These are phyloP conservation scores for Epistrophe eligans DNA, from an alignment of 2,888 invertebrate species.

Conservation along the genomic window DNA sequence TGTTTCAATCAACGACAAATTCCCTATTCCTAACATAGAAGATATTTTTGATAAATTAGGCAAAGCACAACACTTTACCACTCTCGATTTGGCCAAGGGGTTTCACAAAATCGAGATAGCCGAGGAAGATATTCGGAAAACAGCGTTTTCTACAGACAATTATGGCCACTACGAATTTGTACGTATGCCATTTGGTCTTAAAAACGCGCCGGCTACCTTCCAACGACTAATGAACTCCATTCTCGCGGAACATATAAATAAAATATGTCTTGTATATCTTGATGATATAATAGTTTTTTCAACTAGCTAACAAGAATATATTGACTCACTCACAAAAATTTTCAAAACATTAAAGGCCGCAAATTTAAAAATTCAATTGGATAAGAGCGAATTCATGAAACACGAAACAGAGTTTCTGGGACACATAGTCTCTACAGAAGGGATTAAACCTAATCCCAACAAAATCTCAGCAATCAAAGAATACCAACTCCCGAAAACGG, in stretches of 20 bases:
- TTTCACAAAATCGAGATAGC: conserved; percentile 26
- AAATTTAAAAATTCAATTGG: background rate
- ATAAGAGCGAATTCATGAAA: background rate
- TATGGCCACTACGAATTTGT: conserved; percentile 28
- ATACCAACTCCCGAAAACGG: background rate
- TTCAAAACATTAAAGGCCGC: background rate
- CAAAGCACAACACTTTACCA: background rate
- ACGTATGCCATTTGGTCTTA: conserved; percentile 44
- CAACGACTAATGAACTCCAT: conserved; percentile 8
- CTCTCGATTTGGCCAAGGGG: background rate
- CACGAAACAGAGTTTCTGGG: background rate
- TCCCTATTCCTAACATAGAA: conserved; percentile 18
- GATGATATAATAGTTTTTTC: background rate
- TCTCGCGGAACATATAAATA: background rate
- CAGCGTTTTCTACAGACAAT: conserved; percentile 5
- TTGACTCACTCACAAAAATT: background rate
- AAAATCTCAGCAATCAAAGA: conserved; percentile 7
- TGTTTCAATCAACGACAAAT: background rate
- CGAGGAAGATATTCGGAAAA: background rate
- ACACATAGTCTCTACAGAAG: background rate
- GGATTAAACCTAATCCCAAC: background rate
- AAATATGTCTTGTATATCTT: background rate
- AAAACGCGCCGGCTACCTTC: conserved; percentile 31
- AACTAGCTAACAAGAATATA: background rate
- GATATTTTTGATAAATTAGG: conserved; percentile 14